These are phyloP conservation scores for Orchestes rusci DNA, from an alignment of 2,888 invertebrate genomes.

Conservation along the genomic window DNA sequence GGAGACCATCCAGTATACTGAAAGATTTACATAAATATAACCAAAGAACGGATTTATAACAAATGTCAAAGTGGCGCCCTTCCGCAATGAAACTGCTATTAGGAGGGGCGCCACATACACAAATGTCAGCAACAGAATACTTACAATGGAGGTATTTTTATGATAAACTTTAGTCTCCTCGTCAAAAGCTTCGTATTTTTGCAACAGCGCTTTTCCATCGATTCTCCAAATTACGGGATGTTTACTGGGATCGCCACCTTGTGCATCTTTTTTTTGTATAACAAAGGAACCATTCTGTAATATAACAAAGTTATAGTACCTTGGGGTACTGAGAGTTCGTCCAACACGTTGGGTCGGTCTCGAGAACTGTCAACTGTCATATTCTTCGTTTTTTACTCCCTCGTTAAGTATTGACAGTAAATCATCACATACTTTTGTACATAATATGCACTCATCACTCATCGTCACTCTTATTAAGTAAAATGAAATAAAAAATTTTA, in stretches of 20 bases:
- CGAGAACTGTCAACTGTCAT: too few relatives aligned
- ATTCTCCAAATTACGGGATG: slow-evolving; percentile 43
- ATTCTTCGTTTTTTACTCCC: too few relatives aligned
- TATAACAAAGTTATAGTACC: background rate
- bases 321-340: background rate
- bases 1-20: slow-evolving; percentile 45
- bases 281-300: slow-evolving; percentile 42
- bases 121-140: too few relatives aligned
- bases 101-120: too few relatives aligned
- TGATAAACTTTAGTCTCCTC: slow-evolving; percentile 39
- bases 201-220: slow-evolving; percentile 45
- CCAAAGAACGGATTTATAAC: slow-evolving; percentile 5
- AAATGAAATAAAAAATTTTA: too few relatives aligned
- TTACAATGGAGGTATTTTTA: slow-evolving; percentile 43
- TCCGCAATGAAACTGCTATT: too few relatives aligned
- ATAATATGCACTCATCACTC: too few relatives aligned
- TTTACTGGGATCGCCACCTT: slow-evolving; percentile 37
- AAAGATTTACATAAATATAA: slow-evolving; percentile 17
- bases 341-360: too few relatives aligned
- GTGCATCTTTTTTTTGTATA: slow-evolving; percentile 41
- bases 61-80: background rate
- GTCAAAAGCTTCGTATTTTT: slow-evolving; percentile 45
- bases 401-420: background rate
- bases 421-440: too few relatives aligned
- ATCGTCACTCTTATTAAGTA: too few relatives aligned